phyloP scores from a whole-genome alignment of 2,797 vertebrate species.

The Octomys mimax region DNA sequence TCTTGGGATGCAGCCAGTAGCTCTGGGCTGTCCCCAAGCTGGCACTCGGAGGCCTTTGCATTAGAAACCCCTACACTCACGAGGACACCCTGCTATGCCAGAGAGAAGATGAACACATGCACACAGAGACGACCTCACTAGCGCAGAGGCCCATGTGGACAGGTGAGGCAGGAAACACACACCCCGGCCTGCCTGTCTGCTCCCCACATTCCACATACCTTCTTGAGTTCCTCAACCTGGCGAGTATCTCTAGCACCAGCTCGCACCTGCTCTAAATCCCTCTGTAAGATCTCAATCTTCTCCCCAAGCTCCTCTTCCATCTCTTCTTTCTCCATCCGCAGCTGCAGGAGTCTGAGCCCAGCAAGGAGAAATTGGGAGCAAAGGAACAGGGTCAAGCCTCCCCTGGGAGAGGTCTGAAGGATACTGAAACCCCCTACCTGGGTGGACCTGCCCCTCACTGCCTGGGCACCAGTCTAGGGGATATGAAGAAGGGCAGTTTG shows the following conservation, averaged over 20 bases:
- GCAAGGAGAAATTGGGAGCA: neutral
- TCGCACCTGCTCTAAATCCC: slow-evolving; percentile 87
- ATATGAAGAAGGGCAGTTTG: neutral
- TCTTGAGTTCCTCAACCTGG: slow-evolving; percentile 89
- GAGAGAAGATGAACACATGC: neutral
- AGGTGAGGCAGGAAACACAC: neutral
- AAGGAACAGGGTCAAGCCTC: neutral
- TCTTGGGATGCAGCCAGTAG: slow-evolving; percentile 44
- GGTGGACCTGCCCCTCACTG: neutral
- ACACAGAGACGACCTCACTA: neutral
- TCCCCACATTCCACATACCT: slow-evolving; percentile 87
- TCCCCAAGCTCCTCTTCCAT: slow-evolving; percentile 95
- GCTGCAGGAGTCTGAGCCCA: slow-evolving; percentile 92
- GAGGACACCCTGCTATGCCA: neutral
- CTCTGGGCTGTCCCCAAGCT: slow-evolving; percentile 18
- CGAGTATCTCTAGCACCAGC: slow-evolving; percentile 81
- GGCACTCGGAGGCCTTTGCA: neutral
- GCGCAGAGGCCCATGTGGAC: fast-evolving
- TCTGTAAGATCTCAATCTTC: slow-evolving; percentile 90
- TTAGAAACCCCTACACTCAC: neutral
- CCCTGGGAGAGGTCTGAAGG: neutral
- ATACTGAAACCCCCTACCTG: neutral
- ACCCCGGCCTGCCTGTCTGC: neutral
- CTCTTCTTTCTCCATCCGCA: slow-evolving; percentile 96
- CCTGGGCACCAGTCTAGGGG: neutral